Base-by-base conservation (phyloP, 2,113 vertebrate species). In the Henicopernis longicauda region DNA sequence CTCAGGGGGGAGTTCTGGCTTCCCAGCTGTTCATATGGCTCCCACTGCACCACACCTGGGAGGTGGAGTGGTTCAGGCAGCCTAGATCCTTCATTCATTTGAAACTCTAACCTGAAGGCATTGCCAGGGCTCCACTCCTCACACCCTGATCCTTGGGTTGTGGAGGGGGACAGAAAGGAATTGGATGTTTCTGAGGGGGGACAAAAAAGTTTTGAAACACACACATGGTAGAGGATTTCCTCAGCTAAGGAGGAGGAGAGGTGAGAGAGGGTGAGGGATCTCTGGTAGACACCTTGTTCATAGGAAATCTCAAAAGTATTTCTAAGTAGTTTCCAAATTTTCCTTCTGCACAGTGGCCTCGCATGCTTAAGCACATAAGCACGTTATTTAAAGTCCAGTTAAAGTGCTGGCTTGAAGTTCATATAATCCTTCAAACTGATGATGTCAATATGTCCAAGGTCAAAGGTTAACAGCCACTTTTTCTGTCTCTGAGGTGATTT, bases 31-130 rank as follows among this genome's bases (percentile, higher is more conserved):
- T 49, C 13, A 5, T 26, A 6, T 4, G 9, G 20, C 50, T 72
- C 31, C 38, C 0, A 1, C 50, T 27, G 23, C 58, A 9, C 38
- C 0, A 0, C 16, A 8, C 15, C 14, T 16, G 25, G 29, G 27
- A 57, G 27, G 20, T 45, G 71, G 27, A 9, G 50, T 5, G 19
- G 5, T 50, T 44, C 34, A 20, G 58, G 29, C 34, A 54, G 58
- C 29, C 36, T 44, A 31, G 36, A 17, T 19, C 17, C 36, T 20
- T 10, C 13, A 10, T 25, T 29, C 3, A 4, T 50, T 42, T 44
- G 22, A 36, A 8, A 0, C 40, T 40, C n/a, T 27, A 16, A 13
- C 16, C 29, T 38, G 63, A 36, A 29, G 23, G 70, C 13, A 29
- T 29, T 72, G 20, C 18, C 32, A 29, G 63, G 62, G 15, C 27